A percentile compares a stretch with the other conserved stretches of the same genome.
phyloP scores from a whole-genome alignment of 2,888 invertebrate genomes.

The Napeogenes sylphis region DNA sequence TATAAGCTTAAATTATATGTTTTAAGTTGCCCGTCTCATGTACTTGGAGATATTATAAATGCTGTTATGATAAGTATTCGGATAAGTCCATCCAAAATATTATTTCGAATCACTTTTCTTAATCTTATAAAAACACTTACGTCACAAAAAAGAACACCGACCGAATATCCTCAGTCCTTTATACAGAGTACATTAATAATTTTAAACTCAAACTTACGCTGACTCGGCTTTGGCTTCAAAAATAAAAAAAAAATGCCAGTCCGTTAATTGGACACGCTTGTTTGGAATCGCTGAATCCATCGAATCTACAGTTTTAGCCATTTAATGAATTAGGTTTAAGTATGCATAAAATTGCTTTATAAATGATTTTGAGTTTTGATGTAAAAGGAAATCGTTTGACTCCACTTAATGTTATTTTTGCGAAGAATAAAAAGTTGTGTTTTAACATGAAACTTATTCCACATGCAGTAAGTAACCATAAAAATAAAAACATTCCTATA shows the following conservation, averaged over 20 bases:
- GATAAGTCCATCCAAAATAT: no score
- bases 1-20: no score
- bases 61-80: no score
- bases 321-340: conserved; percentile 16
- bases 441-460: no score
- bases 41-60: no score
- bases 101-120: no score
- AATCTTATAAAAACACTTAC: not conserved
- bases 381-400: not conserved
- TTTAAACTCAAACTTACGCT: conserved; percentile 6
- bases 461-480: no score
- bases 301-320: conserved; percentile 6
- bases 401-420: no score
- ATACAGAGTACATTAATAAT: conserved; percentile 1
- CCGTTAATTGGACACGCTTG: conserved; percentile 62
- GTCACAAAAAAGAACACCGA: not conserved
- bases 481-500: no score
- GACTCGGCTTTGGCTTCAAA: conserved; percentile 1
- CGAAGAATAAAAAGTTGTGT: no score
- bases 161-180: not conserved
- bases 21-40: no score
- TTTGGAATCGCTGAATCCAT: conserved; percentile 50
- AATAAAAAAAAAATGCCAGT: conserved; percentile 7
- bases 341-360: conserved; percentile 9
- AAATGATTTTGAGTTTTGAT: conserved; percentile 13